A percentile compares a stretch with the other conserved stretches of the same genome.
Conservation (phyloP, 1,140 invertebrate species). For the Bombus sibiricus region DNA sequence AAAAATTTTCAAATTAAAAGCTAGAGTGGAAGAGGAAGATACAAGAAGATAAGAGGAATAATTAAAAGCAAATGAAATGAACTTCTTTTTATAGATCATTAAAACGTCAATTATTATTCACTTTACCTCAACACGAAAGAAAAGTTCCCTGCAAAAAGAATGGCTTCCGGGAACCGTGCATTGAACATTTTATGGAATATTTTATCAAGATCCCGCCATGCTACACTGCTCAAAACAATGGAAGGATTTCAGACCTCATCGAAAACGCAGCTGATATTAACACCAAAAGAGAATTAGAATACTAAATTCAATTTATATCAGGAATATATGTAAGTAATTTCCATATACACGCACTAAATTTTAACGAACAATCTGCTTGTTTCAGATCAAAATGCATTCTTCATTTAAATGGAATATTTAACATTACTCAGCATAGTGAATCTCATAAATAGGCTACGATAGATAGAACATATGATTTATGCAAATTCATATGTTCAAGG, state of each 20-base stretch:
- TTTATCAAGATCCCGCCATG: constrained; percentile 20
- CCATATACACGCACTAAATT: not conserved
- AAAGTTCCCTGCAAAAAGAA: not conserved
- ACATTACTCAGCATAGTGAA: not conserved
- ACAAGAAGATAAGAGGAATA: not conserved
- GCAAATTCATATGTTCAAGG: not conserved
- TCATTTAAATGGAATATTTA: not conserved
- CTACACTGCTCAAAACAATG: constrained; percentile 11
- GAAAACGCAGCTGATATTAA: not conserved
- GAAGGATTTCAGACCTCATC: not conserved
- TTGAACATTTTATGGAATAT: constrained; percentile 18
- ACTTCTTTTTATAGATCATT: not conserved
- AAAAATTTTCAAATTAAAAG: not conserved
- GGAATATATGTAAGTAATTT: no score
- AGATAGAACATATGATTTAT: not conserved
- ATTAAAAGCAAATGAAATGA: not conserved
- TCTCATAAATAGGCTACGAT: not conserved
- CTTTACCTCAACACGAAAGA: not conserved
- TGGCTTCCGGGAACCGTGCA: not conserved
- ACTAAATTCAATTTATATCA: not conserved
- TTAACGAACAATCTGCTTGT: not conserved
- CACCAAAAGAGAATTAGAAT: not conserved
- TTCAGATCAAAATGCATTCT: no score
- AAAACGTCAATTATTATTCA: not conserved
- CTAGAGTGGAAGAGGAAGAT: no score